Evolutionary conservation across 1,140 invertebrate genomes (phyloP).

Genomic region (Pseudomyrmex cubaensis): DNA sequence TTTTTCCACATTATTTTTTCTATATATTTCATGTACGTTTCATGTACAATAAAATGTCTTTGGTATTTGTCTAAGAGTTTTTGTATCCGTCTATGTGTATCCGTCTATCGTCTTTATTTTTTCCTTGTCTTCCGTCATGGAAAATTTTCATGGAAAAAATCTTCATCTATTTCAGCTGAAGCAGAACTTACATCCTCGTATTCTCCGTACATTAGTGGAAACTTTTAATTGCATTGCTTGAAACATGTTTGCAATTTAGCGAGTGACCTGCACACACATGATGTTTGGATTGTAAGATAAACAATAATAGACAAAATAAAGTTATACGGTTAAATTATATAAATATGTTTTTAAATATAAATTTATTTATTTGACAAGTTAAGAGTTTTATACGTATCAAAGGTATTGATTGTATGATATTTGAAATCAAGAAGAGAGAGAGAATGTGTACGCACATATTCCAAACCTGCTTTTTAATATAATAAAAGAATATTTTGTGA

Average conservation of each 20-base stretch:
- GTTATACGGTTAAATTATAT: not conserved
- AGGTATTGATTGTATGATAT: no score
- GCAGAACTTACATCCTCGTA: constrained; percentile 1
- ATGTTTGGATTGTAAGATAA: constrained; percentile 6
- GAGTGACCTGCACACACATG: not conserved
- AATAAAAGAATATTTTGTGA: no score
- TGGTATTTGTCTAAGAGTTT: not conserved
- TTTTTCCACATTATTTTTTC: not conserved
- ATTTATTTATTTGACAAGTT: no score
- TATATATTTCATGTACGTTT: not conserved
- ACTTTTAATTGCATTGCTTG: constrained; percentile 71
- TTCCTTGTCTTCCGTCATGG: not conserved
- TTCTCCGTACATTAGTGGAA: constrained; percentile 41
- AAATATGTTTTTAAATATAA: no score
- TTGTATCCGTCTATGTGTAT: not conserved
- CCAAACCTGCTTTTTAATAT: no score
- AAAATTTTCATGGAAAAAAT: constrained; percentile 22
- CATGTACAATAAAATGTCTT: not conserved
- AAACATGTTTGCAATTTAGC: constrained; percentile 51
- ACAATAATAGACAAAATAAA: not conserved
- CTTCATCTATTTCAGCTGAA: constrained; percentile 9
- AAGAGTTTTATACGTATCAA: no score
- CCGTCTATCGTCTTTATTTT: not conserved
- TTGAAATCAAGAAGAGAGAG: no score
- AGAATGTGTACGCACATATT: no score